Percentiles rank a stretch among this genome's conserved stretches.
These are phyloP conservation scores for Hippocampus comes DNA, from an alignment of 2,113 vertebrate species.

Conservation along the genomic window DNA sequence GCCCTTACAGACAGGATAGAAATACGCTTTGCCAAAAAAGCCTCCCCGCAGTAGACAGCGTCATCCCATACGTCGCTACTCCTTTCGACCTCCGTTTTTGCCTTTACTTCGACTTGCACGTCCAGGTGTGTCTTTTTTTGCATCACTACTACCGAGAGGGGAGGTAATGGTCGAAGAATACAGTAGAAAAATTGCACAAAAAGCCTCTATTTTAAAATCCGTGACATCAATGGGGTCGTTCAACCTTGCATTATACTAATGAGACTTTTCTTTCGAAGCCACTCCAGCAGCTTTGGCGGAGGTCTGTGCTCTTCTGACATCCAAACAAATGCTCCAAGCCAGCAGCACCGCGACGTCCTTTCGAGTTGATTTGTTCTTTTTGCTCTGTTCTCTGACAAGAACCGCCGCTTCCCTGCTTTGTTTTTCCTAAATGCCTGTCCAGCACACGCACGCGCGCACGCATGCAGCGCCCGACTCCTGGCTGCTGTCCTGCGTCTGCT, in stretches of 20 bases:
- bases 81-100: slow-evolving; percentile 27
- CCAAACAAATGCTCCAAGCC: not conserved
- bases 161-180: not conserved
- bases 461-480: slow-evolving; percentile 33
- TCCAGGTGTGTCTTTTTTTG: not conserved
- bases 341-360: not conserved
- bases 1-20: slow-evolving; percentile 55
- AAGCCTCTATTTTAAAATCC: not conserved
- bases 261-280: too few relatives aligned
- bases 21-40: slow-evolving; percentile 64
- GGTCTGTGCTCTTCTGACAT: not conserved
- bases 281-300: not conserved
- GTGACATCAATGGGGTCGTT: not conserved
- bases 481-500: slow-evolving; percentile 38
- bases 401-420: not conserved
- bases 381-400: not conserved
- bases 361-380: not conserved
- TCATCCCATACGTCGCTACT: slow-evolving; percentile 20
- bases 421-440: slow-evolving; percentile 16
- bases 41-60: slow-evolving; percentile 55
- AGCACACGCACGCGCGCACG: slow-evolving; percentile 16
- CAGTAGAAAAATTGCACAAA: not conserved
- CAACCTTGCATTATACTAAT: too few relatives aligned
- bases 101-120: slow-evolving; percentile 16
- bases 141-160: slow-evolving; percentile 3